A percentile compares a stretch with the other conserved stretches of the same genome.
These are phyloP conservation scores for Heteromyza rotundicornis DNA, from an alignment of 2,888 invertebrate species.

Conservation along the genomic window DNA sequence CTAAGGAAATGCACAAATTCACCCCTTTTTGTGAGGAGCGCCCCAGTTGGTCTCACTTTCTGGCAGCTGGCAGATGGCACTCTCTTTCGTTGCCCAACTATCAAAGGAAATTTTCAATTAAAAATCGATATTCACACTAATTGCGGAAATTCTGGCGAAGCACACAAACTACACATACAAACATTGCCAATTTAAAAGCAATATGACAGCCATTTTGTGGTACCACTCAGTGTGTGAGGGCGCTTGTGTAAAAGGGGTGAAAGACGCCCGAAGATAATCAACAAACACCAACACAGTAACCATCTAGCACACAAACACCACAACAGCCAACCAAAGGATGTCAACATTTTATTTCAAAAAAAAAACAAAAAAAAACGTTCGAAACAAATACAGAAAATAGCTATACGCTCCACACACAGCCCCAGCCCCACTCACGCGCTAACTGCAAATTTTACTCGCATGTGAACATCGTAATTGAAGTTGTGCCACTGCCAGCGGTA, in stretches of 20 bases:
- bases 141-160: conserved; percentile 9
- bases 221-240: neutral
- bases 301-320: neutral
- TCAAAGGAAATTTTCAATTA: conserved; percentile 15
- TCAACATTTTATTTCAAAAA: neutral
- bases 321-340: neutral
- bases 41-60: too few relatives aligned
- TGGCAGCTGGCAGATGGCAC: neutral
- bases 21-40: too few relatives aligned
- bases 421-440: too few relatives aligned
- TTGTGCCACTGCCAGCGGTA: neutral
- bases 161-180: neutral
- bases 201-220: conserved; percentile 1
- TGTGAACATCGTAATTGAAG: neutral
- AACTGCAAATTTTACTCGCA: neutral
- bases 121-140: conserved; percentile 15
- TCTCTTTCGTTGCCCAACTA: neutral
- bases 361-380: neutral
- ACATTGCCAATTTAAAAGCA: neutral
- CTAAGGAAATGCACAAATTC: too few relatives aligned
- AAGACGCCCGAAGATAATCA: neutral
- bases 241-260: too few relatives aligned
- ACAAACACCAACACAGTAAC: too few relatives aligned
- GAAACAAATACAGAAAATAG: neutral
- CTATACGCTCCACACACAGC: neutral